A percentile compares a stretch with the other conserved stretches of the same genome.
These are phyloP conservation scores for Microcebus ravelobensis DNA, from an alignment of 2,113 vertebrate genomes.

Conservation along the genomic window DNA sequence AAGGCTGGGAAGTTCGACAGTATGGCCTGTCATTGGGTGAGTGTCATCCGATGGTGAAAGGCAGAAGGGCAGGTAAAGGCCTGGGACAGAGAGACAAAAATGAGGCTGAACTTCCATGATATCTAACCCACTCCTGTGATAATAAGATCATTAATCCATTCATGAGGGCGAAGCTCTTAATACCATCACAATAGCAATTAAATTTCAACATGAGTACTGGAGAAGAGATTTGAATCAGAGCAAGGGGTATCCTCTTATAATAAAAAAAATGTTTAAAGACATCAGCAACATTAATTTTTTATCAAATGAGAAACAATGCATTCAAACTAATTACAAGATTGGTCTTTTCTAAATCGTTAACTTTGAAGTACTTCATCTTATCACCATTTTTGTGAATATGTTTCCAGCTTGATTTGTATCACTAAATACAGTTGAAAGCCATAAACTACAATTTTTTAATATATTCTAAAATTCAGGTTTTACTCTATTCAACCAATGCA, in stretches of 20 bases:
- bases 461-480: background rate
- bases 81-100: background rate
- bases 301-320: background rate
- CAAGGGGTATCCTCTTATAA: background rate
- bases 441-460: background rate
- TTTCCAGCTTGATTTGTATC: conserved; percentile 24
- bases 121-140: background rate
- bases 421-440: background rate
- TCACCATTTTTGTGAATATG: background rate
- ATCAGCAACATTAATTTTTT: conserved; percentile 10
- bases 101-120: background rate
- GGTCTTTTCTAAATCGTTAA: background rate
- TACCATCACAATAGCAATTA: background rate
- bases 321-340: background rate
- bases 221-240: background rate
- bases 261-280: background rate
- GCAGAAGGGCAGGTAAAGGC: background rate
- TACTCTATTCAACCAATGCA: background rate
- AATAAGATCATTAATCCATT: background rate
- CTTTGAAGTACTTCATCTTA: background rate
- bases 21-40: background rate
- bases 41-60: background rate
- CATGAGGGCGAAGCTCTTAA: background rate
- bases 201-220: background rate
- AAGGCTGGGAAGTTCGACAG: background rate